Base-by-base conservation (phyloP, 2,113 vertebrate genomes). In the Psettodes erumei region DNA sequence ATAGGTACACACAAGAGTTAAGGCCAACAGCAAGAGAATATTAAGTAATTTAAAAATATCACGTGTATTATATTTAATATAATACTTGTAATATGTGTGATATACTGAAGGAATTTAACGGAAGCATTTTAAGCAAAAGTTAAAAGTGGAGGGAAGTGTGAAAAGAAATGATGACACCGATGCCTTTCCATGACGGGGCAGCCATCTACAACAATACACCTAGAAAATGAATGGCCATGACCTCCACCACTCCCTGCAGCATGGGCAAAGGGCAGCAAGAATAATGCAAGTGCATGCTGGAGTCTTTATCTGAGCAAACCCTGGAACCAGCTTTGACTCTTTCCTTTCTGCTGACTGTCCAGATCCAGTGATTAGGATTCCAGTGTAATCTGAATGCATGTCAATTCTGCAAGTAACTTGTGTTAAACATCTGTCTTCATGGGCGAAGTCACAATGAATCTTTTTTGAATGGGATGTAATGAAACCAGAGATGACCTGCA, bases 381-480 rank as follows among this genome's bases (percentile, higher is more conserved):
- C 38, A 47, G n/a, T 47, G 16, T 19, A 4, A 47, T 47, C 19
- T n/a, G 43, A n/a, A 45, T 45, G 18, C 7, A 45, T 45, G 43
- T 19, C 18, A 42, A 27, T 8, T 1, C 25, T 54, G 27, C 18
- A 68, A 35, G 7, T 25, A 62, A 27, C 15, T 16, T 11, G 19
- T 21, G 2, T 1, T 18, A 43, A 16, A 43, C 18, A 43, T 19
- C 42, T 43, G 42, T 12, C 37, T 38, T 13, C 42, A 43, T n/a
- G n/a, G n/a, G n/a, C n/a, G n/a, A n/a, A n/a, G 42, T 8, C 42
- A 19, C 19, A 16, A 38, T 8, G 13, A 25, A 25, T 25, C 38
- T 55, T 54, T 65, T 69, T 33, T 30, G 37, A 23, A 40, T 55
- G 74, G 61, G 83, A 81, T 51, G 56, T 83, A 30, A 63, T 15